A percentile compares a stretch with the other conserved stretches of the same genome.
Conservation (phyloP, 1,140 invertebrate genomes). For the Homalodisca vitripennis region DNA sequence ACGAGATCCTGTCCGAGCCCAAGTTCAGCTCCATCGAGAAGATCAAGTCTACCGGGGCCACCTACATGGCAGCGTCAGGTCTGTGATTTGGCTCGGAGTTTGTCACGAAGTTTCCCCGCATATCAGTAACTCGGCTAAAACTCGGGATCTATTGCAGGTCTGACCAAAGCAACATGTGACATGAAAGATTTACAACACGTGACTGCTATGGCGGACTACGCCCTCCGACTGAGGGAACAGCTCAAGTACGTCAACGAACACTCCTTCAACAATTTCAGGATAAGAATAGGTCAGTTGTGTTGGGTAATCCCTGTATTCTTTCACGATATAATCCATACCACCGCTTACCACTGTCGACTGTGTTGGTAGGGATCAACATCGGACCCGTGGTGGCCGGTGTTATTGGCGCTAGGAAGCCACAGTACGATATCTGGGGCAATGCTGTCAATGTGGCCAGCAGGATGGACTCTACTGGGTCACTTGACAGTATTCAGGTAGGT, state of each 20-base stretch:
- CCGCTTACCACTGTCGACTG: neutral
- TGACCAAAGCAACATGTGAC: constrained; percentile 77
- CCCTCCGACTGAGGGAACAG: constrained; percentile 80
- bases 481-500: constrained; percentile 82
- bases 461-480: constrained; percentile 82
- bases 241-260: constrained; percentile 91
- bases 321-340: neutral
- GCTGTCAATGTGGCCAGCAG: constrained; percentile 90
- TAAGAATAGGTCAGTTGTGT: constrained; percentile 73
- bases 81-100: constrained; percentile 34
- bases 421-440: constrained; percentile 93
- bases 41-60: constrained; percentile 95
- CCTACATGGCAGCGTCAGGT: constrained; percentile 97
- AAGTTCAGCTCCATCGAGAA: constrained; percentile 92
- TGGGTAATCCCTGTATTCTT: neutral
- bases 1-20: constrained; percentile 84
- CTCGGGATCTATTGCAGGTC: constrained; percentile 52
- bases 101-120: neutral
- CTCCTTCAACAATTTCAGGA: constrained; percentile 95
- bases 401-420: constrained; percentile 87
- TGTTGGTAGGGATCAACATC: constrained; percentile 80
- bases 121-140: neutral
- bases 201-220: constrained; percentile 89
- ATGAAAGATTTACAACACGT: constrained; percentile 74
- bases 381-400: constrained; percentile 95